A percentile compares a stretch with the other conserved stretches of the same genome.
Evolutionary conservation across 2,888 invertebrate genomes (phyloP).

Genomic region (Crioceris asparagi): DNA sequence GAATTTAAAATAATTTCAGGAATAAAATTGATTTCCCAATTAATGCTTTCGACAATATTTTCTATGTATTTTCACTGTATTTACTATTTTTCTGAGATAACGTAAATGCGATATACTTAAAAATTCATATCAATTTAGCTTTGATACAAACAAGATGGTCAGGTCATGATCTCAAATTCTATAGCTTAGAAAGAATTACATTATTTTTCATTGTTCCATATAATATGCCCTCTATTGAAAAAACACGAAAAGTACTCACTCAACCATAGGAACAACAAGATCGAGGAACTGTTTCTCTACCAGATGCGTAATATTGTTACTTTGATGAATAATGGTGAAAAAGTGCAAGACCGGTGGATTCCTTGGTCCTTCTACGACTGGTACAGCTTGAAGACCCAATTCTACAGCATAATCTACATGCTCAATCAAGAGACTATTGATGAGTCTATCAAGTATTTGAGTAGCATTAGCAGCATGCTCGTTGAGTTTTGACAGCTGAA

Average conservation of each 20-base stretch:
- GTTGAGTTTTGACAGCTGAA: conserved; percentile 62
- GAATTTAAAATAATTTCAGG: no score
- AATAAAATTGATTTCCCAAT: no score
- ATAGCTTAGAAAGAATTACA: no score
- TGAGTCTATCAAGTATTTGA: conserved; percentile 71
- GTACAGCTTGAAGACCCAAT: conserved; percentile 79
- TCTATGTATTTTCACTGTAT: no score
- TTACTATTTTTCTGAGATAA: no score
- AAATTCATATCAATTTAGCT: no score
- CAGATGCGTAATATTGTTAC: conserved; percentile 85
- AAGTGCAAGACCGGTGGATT: conserved; percentile 79
- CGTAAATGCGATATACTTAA: no score
- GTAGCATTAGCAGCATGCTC: conserved; percentile 70
- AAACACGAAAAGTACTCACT: conserved; percentile 45
- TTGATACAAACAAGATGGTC: no score
- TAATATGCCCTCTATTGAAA: neutral
- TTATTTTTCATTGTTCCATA: conserved; percentile 2
- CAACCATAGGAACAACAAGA: conserved; percentile 75
- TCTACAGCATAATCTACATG: conserved; percentile 97
- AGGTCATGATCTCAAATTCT: no score
- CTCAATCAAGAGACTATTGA: conserved; percentile 77
- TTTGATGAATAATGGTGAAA: conserved; percentile 85
- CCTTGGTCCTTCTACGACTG: conserved; percentile 75
- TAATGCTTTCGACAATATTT: no score
- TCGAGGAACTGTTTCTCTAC: conserved; percentile 90